Conservation (phyloP, 2,113 vertebrate species). For the Clinocottus analis region DNA sequence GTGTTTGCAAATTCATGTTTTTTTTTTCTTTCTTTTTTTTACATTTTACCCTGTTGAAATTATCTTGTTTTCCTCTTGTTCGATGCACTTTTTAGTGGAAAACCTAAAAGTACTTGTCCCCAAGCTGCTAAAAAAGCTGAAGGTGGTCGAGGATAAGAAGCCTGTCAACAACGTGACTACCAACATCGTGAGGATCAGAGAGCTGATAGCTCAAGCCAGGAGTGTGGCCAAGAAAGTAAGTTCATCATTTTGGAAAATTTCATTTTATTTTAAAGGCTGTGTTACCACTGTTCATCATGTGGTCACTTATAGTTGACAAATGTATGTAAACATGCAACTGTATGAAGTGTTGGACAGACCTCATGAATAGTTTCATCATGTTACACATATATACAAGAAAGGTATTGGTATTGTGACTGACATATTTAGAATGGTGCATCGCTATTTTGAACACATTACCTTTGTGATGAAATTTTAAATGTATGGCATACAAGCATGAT, state of each 20-base stretch:
- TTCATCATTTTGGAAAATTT: neutral
- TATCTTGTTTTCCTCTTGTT: neutral
- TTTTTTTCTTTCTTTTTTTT: neutral
- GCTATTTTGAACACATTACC: neutral
- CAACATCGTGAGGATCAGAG: conserved; percentile 92
- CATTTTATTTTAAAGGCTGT: neutral
- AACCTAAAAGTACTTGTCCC: conserved; percentile 90
- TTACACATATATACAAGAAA: neutral
- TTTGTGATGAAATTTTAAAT: neutral
- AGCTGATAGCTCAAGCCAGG: conserved; percentile 96
- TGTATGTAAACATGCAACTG: neutral
- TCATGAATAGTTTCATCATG: neutral
- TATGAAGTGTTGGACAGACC: neutral
- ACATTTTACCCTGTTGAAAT: neutral
- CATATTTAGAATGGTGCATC: neutral
- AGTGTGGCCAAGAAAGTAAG: conserved; percentile 96
- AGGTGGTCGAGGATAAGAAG: conserved; percentile 90
- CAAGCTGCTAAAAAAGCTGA: conserved; percentile 90
- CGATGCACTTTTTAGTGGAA: conserved; percentile 83
- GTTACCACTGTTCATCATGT: neutral
- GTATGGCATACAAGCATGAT: neutral
- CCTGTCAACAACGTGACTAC: conserved; percentile 93
- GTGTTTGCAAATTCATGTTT: neutral
- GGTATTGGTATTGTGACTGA: neutral
- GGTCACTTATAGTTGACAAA: neutral